Base-by-base conservation (phyloP, 2,888 invertebrate species). In the Sepiola atlantica region DNA sequence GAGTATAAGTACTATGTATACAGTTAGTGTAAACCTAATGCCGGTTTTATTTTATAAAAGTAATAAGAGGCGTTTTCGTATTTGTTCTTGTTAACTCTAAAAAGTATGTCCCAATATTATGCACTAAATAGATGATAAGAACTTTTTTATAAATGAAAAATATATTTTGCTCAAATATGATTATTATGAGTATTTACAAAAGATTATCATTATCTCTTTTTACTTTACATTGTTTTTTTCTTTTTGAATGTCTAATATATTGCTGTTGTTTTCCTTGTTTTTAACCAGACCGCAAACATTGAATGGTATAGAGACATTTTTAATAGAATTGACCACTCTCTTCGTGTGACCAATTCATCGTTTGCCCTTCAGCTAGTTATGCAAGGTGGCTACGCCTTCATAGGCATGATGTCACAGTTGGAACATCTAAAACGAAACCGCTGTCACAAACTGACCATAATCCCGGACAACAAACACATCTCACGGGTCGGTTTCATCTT, bases 341-440 rank as follows among this genome's bases (percentile, higher is more conserved):
- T 55, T 18, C 21, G 21, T 21, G 57, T 93, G 1, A 45, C 32
- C 21, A 93, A 55, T 35, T 55, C 93, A 14, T 35, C 32, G 21
- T 24, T 24, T 35, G 55, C 35, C 16, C 55, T 55, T 12, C 20
- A 55, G 8, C 32, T 57, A 1, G 55, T 55, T 2, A 24, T 55
- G 32, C 32, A 35, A 10, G 57, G 55, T n/a, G 35, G 55, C 28
- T 93, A 93, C 32, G 93, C 55, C 55, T 93, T 93, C 35, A 93
- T 93, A 32, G 93, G 28, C 35, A 93, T 93, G 93, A 55, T 55
- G 55, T 93, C 93, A 0, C 93, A 93, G 18, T 24, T 93, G 12
- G 21, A 93, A 55, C 32, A 55, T n/a, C n/a, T 93, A 10, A 57
- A 55, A 55, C 4, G 28, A n/a, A 10, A 55, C n/a, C 93, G 55